Conservation (phyloP, 2,113 vertebrate species). For the Peromyscus maniculatus region DNA sequence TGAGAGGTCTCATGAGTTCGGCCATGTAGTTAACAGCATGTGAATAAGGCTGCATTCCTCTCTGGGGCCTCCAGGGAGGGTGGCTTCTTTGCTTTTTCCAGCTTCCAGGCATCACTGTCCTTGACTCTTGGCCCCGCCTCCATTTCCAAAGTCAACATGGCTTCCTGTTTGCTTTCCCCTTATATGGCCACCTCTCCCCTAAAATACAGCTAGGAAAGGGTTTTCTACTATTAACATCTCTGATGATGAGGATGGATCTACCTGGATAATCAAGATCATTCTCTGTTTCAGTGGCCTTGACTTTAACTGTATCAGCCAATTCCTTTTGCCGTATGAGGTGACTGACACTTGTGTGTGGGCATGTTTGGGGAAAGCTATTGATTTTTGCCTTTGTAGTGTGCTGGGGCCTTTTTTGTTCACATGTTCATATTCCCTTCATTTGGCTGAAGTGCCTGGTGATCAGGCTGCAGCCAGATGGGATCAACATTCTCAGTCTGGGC, state of each 20-base stretch:
- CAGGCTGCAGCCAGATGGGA: not conserved
- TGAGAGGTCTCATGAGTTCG: not conserved
- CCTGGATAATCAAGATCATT: not conserved
- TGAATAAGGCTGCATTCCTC: not conserved
- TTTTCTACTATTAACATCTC: not conserved
- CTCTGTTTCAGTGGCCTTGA: not conserved
- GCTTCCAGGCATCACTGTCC: not conserved
- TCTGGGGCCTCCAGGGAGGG: not conserved
- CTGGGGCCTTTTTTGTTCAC: not conserved
- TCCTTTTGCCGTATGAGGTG: not conserved
- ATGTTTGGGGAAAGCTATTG: not conserved
- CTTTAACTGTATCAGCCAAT: not conserved
- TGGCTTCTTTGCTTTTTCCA: not conserved
- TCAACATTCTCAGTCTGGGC: not conserved
- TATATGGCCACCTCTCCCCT: not conserved
- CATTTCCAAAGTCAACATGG: not conserved
- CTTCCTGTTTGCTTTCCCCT: not conserved
- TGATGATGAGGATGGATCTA: not conserved
- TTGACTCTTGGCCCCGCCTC: not conserved
- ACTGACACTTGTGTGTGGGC: not conserved
- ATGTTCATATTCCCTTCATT: slow-evolving; percentile 25
- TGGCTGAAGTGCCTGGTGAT: slow-evolving; percentile 42
- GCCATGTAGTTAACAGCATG: not conserved
- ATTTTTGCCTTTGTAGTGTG: not conserved
- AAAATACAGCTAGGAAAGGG: not conserved